phyloP scores from a whole-genome alignment of 2,888 invertebrate genomes.

The Rhagonycha lutea region DNA sequence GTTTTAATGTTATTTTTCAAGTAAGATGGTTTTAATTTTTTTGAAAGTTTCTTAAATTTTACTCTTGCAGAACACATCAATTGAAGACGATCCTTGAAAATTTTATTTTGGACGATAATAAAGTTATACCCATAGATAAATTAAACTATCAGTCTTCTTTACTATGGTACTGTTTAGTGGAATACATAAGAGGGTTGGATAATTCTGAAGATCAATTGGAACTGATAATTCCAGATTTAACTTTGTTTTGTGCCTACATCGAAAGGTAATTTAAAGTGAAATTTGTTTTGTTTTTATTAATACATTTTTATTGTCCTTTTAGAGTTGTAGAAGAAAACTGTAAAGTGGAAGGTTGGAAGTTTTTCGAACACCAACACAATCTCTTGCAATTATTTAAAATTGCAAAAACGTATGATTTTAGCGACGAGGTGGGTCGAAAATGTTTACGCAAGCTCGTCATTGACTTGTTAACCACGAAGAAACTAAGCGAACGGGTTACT shows the following conservation, averaged over 20 bases:
- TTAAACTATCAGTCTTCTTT: slow-evolving; percentile 61
- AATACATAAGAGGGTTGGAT: slow-evolving; percentile 52
- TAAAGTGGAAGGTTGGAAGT: slow-evolving; percentile 42
- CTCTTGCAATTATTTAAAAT: slow-evolving; percentile 67
- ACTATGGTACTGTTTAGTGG: slow-evolving; percentile 67
- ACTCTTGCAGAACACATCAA: slow-evolving; percentile 35
- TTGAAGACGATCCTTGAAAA: slow-evolving; percentile 53
- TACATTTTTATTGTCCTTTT: not conserved
- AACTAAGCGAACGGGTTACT: slow-evolving; percentile 45
- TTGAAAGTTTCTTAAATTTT: not conserved
- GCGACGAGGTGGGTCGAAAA: slow-evolving; percentile 64
- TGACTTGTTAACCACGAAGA: slow-evolving; percentile 58
- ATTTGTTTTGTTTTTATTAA: not conserved
- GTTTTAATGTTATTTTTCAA: slow-evolving; percentile 36
- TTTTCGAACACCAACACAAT: slow-evolving; percentile 62
- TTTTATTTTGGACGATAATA: slow-evolving; percentile 55
- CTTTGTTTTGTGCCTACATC: slow-evolving; percentile 74
- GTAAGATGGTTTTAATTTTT: slow-evolving; percentile 47
- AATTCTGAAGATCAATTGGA: slow-evolving; percentile 55
- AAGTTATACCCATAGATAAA: slow-evolving; percentile 58
- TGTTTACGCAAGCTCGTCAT: slow-evolving; percentile 60
- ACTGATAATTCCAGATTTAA: slow-evolving; percentile 72
- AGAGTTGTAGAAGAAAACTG: slow-evolving; percentile 3
- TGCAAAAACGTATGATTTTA: slow-evolving; percentile 63
- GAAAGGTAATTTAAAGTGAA: slow-evolving; percentile 58